Evolutionary conservation across 2,888 invertebrate genomes (phyloP).

Genomic region (Julus scandinavius): DNA sequence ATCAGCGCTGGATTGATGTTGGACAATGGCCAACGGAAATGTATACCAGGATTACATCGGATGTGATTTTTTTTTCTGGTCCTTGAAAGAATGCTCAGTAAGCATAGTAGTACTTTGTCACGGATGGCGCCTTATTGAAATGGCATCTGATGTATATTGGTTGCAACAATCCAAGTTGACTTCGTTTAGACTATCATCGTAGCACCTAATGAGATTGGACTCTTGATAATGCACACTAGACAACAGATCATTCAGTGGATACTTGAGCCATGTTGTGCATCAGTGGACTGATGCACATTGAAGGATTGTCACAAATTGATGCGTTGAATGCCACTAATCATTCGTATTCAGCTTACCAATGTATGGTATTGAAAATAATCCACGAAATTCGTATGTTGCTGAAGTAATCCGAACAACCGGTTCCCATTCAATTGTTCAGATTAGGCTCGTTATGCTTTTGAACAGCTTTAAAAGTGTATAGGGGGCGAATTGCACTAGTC

Average conservation of each 20-base stretch:
- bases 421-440: too few species aligned
- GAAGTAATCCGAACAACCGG: neutral
- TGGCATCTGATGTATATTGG: neutral
- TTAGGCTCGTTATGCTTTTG: too few species aligned
- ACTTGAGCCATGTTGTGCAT: neutral
- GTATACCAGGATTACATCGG: neutral
- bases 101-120: conserved; percentile 26
- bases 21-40: conserved; percentile 20
- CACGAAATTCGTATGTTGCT: neutral
- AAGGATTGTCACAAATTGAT: neutral
- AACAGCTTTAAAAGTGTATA: too few species aligned
- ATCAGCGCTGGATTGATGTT: conserved; percentile 7
- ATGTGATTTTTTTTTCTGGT: neutral
- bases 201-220: neutral
- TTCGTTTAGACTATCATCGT: neutral
- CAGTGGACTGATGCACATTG: neutral
- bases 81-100: neutral
- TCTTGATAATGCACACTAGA: neutral
- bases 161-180: neutral
- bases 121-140: conserved; percentile 43
- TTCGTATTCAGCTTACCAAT: neutral
- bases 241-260: neutral
- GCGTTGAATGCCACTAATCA: neutral
- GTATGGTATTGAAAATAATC: too few species aligned
- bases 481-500: too few species aligned